These are phyloP conservation scores for Pseudococcus viburni DNA, from an alignment of 2,888 invertebrate species.

Conservation along the genomic window DNA sequence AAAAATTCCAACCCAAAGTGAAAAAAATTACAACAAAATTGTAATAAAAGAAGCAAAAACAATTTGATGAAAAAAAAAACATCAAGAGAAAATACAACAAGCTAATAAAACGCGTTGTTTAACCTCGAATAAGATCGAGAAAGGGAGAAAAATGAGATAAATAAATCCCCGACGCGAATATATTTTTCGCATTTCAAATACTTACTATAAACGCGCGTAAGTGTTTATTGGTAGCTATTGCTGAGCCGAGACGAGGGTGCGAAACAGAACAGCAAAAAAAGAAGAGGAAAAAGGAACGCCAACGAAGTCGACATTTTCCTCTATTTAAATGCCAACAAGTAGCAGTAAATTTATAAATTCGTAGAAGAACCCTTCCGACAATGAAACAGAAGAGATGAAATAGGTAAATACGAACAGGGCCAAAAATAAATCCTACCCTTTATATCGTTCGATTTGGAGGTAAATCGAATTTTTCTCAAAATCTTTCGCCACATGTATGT, in stretches of 20 bases:
- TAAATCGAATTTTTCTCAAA: neutral
- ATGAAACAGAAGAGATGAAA: neutral
- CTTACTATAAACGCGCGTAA: neutral
- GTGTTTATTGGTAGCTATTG: neutral
- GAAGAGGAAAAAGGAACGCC: neutral
- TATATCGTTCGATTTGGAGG: neutral
- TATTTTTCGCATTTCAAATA: slow-evolving; percentile 21
- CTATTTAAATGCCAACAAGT: slow-evolving; percentile 6
- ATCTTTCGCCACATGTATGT: neutral
- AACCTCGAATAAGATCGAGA: slow-evolving; percentile 3
- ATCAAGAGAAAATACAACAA: neutral
- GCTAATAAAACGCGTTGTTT: slow-evolving; percentile 5
- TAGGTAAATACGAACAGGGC: neutral
- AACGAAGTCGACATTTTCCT: slow-evolving; percentile 11
- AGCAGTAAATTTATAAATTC: neutral
- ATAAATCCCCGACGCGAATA: slow-evolving; percentile 8
- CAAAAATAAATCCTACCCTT: neutral
- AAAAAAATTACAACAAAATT: too few relatives aligned
- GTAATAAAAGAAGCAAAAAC: too few relatives aligned
- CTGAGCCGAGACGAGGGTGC: neutral
- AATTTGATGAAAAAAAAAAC: neutral
- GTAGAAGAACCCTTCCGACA: neutral
- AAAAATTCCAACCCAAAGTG: too few relatives aligned
- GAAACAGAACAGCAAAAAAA: neutral
- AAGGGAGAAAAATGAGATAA: neutral